phyloP scores from a whole-genome alignment of 2,113 vertebrate genomes.

The Todiramphus chloris region DNA sequence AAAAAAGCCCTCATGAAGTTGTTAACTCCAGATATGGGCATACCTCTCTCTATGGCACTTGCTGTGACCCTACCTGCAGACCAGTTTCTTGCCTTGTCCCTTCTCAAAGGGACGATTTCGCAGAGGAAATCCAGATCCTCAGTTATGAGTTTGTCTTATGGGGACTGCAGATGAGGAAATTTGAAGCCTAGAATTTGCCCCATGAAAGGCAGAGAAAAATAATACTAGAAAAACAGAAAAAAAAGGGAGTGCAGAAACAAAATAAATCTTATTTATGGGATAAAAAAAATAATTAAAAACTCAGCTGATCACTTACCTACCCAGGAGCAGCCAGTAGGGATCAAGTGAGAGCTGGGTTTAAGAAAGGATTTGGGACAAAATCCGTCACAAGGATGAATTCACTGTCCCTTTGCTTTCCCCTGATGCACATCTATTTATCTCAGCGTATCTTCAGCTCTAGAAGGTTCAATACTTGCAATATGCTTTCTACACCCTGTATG shows the following conservation, averaged over 20 bases:
- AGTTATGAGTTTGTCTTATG: rapidly evolving
- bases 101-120: rapidly evolving
- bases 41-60: not conserved
- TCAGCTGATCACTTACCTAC: not conserved
- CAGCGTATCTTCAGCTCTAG: not conserved
- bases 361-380: not conserved
- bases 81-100: not conserved
- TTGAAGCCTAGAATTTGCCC: not conserved
- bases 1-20: not conserved
- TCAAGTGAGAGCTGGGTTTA: not conserved
- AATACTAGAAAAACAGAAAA: not conserved
- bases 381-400: not conserved
- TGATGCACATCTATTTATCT: not conserved
- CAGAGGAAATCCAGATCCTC: not conserved
- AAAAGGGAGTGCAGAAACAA: not conserved
- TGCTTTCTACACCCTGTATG: not conserved
- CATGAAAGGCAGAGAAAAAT: not conserved
- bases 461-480: not conserved
- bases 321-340: not conserved
- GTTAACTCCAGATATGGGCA: not conserved
- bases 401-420: rapidly evolving
- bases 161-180: not conserved
- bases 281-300: not conserved
- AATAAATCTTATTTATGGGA: not conserved
- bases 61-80: not conserved